Evolutionary conservation across 1,140 invertebrate genomes (phyloP), one percentile per base, ranked within the genome.

Genomic region (Papilio xuthus): DNA sequence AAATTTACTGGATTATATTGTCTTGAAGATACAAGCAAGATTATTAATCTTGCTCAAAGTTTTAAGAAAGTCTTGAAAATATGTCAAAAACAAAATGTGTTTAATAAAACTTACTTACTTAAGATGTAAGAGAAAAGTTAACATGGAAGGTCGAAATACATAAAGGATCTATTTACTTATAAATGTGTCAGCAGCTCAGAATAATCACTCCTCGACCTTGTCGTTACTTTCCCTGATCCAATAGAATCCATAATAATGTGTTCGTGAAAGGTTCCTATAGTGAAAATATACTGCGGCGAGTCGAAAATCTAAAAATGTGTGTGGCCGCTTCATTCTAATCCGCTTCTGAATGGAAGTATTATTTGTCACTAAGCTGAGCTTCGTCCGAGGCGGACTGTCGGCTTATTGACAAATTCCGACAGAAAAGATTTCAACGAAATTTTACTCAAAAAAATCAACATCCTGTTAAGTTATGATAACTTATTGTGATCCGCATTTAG

Each of bases 151-250:
- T 67, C 26, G 26, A 28, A 67, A 67, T 67, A 67, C 60, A 67
- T 32, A 67, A 28, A 67, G 60, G 60, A 67, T 67, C 13, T 67
- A 28, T 67, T 32, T 67, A 67, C 23, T 67, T 67, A 67, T 32
- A 28, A 67, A 67, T 28, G 26, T 67, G 26, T 67, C 26, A 67
- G 60, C 26, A 12, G 60, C 60, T 26, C 28, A 67, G 60, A 67
- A 67, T 67, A 67, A 67, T 67, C 26, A 67, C 60, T 28, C 26
- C 23, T 28, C 60, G 60, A 67, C 60, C 60, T 67, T 67, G 60
- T 67, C 60, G 60, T 32, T 67, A 28, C 60, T 67, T 67, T 67
- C 60, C 60, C 60, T 67, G 60, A 67, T 67, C 60, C 60, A 67
- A 67, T 67, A 67, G 60, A 67, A 67, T 32, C 60, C 60, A 28